Evolutionary conservation across 2,797 vertebrate species (phyloP), one percentile per base, ranked within the genome.

Genomic region (Clarias fuscus): DNA sequence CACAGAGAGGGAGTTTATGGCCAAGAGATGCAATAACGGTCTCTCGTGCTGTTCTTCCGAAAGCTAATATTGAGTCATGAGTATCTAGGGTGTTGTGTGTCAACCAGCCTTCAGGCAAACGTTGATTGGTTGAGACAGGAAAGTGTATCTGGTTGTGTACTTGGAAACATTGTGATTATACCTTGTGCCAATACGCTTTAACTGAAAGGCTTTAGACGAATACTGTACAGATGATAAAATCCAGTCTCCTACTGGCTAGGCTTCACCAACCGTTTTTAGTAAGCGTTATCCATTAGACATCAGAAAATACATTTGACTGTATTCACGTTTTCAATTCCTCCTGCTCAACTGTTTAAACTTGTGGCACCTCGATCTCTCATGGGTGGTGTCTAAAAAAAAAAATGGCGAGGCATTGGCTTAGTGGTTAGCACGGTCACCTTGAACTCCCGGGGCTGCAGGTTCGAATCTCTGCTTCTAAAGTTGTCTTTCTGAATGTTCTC

Each of bases 51-150:
- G 59, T 81, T 40, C 13, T 80, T 24, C 59, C 78, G n/a, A 48
- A 64, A n/a, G 15, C 78, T 62, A 79, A 40, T 33, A 62, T 24
- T 79, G 77, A 62, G 20, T 62, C 77, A 62, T 62, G 59, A 80
- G 33, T 64, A 80, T 64, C 59, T n/a, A 5, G 61, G 59, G 77
- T 80, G 33, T 40, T n/a, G 61, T 65, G 61, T 27, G 61, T 65
- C 37, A 65, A 48, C 78, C 33, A 40, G 5, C 20, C 77, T 62
- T 24, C 3, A 62, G 33, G 76, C 8, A 79, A 79, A 33, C 2
- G 1, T 22, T 61, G 76, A 79, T 40, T 79, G 76, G 76, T 62
- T 40, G 30, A 79, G 58, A 5, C 22, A 7, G 76, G 33, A 11
- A 37, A 14, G 58, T 79, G 58, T 61, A 33, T 40, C 77, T 7